Conservation (phyloP, 2,888 invertebrate species). For the Thalpophila matura region DNA sequence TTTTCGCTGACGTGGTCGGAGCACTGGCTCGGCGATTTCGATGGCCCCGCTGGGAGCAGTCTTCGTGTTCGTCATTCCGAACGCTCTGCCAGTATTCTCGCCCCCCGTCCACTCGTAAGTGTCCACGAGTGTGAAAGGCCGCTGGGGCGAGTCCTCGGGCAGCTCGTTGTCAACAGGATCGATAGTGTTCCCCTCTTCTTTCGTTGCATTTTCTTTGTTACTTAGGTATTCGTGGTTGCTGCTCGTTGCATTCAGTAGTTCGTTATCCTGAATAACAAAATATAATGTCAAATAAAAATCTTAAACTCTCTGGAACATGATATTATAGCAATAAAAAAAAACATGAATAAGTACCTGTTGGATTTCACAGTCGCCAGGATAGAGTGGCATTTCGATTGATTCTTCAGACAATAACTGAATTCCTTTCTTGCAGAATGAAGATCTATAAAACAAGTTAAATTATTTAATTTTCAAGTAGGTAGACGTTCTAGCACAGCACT, state of each 20-base stretch:
- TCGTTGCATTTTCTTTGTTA: conserved; percentile 74
- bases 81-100: conserved; percentile 91
- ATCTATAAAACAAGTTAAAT: conserved; percentile 85
- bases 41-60: conserved; percentile 83
- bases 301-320: neutral
- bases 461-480: too few species aligned
- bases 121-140: conserved; percentile 83
- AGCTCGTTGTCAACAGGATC: conserved; percentile 85
- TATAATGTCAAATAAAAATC: conserved; percentile 4
- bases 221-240: conserved; percentile 67
- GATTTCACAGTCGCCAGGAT: conserved; percentile 94
- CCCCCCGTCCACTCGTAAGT: conserved; percentile 89
- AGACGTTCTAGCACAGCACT: too few species aligned
- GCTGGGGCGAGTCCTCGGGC: conserved; percentile 81
- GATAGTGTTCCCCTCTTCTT: conserved; percentile 66
- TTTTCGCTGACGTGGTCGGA: conserved; percentile 91
- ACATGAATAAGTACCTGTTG: conserved; percentile 82
- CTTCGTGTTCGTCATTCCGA: conserved; percentile 90
- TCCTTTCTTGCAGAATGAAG: conserved; percentile 95
- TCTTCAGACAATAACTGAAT: conserved; percentile 94
- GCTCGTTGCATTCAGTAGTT: conserved; percentile 65
- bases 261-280: conserved; percentile 71
- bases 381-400: conserved; percentile 93
- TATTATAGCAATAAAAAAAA: neutral
- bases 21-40: conserved; percentile 94